These are phyloP conservation scores for Folsomia candida DNA, from an alignment of 2,888 invertebrate genomes.

Conservation along the genomic window DNA sequence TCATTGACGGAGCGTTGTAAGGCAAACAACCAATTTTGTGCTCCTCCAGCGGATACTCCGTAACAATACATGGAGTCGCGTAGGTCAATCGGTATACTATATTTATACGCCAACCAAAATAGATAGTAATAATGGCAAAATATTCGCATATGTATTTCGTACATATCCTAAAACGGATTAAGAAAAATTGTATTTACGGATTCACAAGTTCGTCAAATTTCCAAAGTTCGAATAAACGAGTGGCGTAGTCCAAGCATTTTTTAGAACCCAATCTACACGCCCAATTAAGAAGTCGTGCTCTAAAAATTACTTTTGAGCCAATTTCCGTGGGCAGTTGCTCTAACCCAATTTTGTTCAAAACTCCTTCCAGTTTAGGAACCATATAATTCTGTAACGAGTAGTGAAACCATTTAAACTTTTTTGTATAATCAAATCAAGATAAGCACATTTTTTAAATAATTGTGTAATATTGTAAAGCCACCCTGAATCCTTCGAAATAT, in stretches of 20 bases:
- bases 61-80: conserved; percentile 34
- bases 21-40: conserved; percentile 24
- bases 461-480: neutral
- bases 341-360: conserved; percentile 28
- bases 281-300: conserved; percentile 28
- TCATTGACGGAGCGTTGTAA: conserved; percentile 28
- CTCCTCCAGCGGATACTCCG: conserved; percentile 30
- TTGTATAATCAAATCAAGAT: neutral
- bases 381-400: conserved; percentile 26
- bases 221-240: conserved; percentile 26
- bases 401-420: no score
- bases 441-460: neutral
- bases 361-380: conserved; percentile 30
- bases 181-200: no score
- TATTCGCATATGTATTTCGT: neutral
- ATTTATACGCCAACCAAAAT: no score
- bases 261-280: conserved; percentile 29
- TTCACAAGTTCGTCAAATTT: conserved; percentile 21
- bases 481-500: conserved; percentile 26
- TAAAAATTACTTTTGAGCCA: conserved; percentile 22
- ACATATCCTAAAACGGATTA: no score
- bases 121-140: no score
- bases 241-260: conserved; percentile 28
- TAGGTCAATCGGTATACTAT: conserved; percentile 31
- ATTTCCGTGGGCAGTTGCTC: conserved; percentile 28